phyloP scores from a whole-genome alignment of 2,888 invertebrate genomes.

The Aricia artaxerxes region DNA sequence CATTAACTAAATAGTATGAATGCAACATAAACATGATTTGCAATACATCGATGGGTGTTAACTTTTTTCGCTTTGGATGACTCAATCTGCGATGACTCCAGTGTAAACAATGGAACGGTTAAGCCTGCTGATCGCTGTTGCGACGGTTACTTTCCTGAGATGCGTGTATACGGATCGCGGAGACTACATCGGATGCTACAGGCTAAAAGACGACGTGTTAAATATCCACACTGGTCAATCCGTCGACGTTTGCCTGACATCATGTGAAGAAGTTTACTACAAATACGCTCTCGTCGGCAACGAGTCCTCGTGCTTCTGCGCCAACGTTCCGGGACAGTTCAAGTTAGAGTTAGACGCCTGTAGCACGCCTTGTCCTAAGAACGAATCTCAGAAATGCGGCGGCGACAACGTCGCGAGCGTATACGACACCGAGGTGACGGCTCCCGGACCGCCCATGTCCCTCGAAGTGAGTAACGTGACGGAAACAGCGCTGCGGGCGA shows the following conservation, averaged over 20 bases:
- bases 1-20: neutral
- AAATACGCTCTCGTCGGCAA: slow-evolving; percentile 71
- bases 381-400: slow-evolving; percentile 84
- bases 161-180: slow-evolving; percentile 59
- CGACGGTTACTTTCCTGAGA: slow-evolving; percentile 45
- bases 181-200: slow-evolving; percentile 70
- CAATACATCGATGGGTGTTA: slow-evolving; percentile 9
- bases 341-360: slow-evolving; percentile 72
- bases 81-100: slow-evolving; percentile 47
- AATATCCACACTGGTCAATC: slow-evolving; percentile 74
- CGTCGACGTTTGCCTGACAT: slow-evolving; percentile 69
- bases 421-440: slow-evolving; percentile 83
- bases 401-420: slow-evolving; percentile 84
- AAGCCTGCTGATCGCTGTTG: slow-evolving; percentile 45
- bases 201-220: slow-evolving; percentile 59
- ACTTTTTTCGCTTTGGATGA: slow-evolving; percentile 39
- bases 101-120: slow-evolving; percentile 61
- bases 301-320: slow-evolving; percentile 71
- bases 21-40: neutral
- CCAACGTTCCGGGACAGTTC: slow-evolving; percentile 67
- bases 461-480: slow-evolving; percentile 81
- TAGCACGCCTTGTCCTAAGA: slow-evolving; percentile 80
- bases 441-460: slow-evolving; percentile 85
- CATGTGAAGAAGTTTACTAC: slow-evolving; percentile 72
- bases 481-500: slow-evolving; percentile 81